Conservation (phyloP, 2,888 invertebrate species). For the Drosophila rubida region DNA sequence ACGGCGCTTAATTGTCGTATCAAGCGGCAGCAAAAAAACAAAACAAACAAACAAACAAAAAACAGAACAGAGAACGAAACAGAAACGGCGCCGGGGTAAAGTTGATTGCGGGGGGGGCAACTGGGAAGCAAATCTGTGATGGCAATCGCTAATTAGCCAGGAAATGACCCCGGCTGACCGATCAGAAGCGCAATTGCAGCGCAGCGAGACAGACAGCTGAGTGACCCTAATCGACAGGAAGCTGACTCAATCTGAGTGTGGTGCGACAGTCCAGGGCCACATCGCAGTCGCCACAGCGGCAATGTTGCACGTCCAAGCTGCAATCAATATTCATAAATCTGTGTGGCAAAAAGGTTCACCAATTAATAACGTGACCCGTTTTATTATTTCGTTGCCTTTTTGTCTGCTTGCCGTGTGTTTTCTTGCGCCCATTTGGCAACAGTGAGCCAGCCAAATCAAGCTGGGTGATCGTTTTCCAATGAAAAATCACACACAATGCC, state of each 20-base stretch:
- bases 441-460: constrained; percentile 63
- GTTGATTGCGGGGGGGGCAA: constrained; percentile 11
- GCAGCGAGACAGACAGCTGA: constrained; percentile 61
- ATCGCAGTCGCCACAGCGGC: not conserved
- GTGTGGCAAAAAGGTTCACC: constrained; percentile 72
- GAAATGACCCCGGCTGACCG: constrained; percentile 83
- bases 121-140: constrained; percentile 44
- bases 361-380: constrained; percentile 81
- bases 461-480: constrained; percentile 80
- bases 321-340: constrained; percentile 82
- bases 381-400: constrained; percentile 46
- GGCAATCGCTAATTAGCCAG: constrained; percentile 82
- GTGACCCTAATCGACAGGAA: constrained; percentile 79
- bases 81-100: constrained; percentile 14
- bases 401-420: constrained; percentile 14
- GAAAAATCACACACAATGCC: constrained; percentile 80
- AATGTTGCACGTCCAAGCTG: constrained; percentile 67
- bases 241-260: constrained; percentile 75
- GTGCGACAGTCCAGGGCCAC: constrained; percentile 34
- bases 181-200: constrained; percentile 50
- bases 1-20: constrained; percentile 74
- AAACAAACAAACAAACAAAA: too few species aligned
- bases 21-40: constrained; percentile 29
- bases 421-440: not conserved
- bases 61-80: not conserved